Evolutionary conservation across 2,797 vertebrate genomes (phyloP).

Genomic region (Poeciliopsis turneri): DNA sequence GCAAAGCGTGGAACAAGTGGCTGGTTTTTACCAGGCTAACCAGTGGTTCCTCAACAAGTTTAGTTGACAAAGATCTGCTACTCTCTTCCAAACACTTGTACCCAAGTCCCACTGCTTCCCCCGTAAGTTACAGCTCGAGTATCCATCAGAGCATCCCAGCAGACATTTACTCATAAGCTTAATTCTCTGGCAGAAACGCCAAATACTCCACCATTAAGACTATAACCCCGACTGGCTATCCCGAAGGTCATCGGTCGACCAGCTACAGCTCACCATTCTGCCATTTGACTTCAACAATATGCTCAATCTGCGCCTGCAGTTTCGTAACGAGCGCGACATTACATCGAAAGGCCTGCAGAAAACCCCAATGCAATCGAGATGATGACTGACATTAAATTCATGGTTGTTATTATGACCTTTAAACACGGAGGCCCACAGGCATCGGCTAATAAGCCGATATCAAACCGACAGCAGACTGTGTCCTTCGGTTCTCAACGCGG

Average conservation of each 20-base stretch:
- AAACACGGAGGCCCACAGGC: constrained; percentile 13
- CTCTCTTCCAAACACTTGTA: background rate
- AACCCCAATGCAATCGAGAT: background rate
- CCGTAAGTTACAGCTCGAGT: background rate
- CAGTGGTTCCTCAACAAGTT: background rate
- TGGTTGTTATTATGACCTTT: background rate
- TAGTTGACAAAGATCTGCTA: background rate
- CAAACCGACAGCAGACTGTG: constrained; percentile 23
- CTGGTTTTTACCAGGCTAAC: background rate
- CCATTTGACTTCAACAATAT: background rate
- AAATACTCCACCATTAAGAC: background rate
- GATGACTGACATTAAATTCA: background rate
- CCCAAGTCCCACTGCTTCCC: background rate
- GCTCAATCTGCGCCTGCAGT: background rate
- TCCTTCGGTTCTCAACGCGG: background rate
- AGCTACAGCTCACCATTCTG: background rate
- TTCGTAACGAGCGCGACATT: background rate
- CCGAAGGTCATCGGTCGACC: background rate
- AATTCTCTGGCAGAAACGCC: background rate
- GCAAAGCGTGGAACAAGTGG: no score
- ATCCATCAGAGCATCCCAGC: background rate
- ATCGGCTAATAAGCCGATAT: constrained; percentile 30
- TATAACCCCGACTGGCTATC: background rate
- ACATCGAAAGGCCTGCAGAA: background rate
- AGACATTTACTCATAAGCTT: background rate